Conservation (phyloP, 1,140 invertebrate species). For the Hycleus cichorii region DNA sequence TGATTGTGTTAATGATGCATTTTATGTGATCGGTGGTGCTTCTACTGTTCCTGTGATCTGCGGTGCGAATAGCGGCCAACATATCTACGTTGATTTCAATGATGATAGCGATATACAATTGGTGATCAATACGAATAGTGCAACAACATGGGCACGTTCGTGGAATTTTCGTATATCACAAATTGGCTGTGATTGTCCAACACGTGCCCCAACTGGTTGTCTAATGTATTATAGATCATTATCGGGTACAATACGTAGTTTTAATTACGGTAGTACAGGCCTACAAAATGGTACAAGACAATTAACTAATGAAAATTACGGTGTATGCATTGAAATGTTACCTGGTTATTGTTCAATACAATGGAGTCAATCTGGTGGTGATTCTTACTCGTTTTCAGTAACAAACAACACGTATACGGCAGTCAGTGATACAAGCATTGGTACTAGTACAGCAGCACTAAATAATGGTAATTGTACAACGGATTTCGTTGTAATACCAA, state of each 20-base stretch:
- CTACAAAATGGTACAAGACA: conserved; percentile 53
- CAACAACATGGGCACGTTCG: conserved; percentile 50
- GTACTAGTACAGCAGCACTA: conserved; percentile 49
- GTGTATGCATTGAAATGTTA: conserved; percentile 61
- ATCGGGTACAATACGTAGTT: conserved; percentile 63
- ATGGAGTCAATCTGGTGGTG: conserved; percentile 48
- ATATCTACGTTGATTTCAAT: conserved; percentile 72
- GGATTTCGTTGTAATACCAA: conserved; percentile 69
- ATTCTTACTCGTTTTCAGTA: conserved; percentile 60
- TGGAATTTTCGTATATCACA: conserved; percentile 74
- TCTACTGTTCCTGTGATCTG: conserved; percentile 61
- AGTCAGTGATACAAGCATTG: conserved; percentile 43
- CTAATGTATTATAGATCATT: conserved; percentile 64
- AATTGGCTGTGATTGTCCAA: conserved; percentile 61
- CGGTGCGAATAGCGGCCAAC: conserved; percentile 73
- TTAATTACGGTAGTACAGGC: conserved; percentile 56
- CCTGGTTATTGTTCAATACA: conserved; percentile 59
- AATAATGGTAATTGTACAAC: conserved; percentile 52
- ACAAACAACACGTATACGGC: conserved; percentile 48
- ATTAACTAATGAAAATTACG: conserved; percentile 66
- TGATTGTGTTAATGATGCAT: conserved; percentile 59
- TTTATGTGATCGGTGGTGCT: conserved; percentile 60
- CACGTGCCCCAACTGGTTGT: conserved; percentile 65
- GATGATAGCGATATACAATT: conserved; percentile 59
- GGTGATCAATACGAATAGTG: conserved; percentile 53